phyloP scores from a whole-genome alignment of 2,113 vertebrate species.

The Bombycilla garrulus region DNA sequence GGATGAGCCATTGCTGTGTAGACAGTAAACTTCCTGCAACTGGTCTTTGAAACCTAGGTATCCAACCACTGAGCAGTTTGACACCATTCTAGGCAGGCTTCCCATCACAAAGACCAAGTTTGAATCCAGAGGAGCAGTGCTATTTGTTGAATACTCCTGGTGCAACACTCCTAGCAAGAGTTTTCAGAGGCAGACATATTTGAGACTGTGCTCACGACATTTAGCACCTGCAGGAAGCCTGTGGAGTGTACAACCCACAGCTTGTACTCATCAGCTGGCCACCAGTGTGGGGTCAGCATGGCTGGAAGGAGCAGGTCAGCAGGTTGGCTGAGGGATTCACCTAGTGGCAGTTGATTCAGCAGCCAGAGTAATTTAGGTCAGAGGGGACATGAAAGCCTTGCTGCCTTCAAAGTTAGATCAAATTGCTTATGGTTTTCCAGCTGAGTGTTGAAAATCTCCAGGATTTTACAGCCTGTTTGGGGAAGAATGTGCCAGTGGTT shows the following conservation, averaged over 20 bases:
- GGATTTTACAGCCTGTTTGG: background rate
- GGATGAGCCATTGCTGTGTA: background rate
- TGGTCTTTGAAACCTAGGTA: background rate
- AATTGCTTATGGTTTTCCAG: background rate
- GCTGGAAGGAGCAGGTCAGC: background rate
- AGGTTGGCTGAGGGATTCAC: background rate
- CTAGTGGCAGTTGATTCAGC: background rate
- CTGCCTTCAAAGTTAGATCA: background rate
- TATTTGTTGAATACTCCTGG: background rate
- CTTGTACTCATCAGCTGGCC: background rate
- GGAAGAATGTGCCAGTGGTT: background rate
- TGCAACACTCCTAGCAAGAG: background rate
- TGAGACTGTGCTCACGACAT: background rate
- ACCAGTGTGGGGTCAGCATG: background rate
- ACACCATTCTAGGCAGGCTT: background rate
- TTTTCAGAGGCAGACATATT: background rate
- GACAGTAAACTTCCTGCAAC: background rate
- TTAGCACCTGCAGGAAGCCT: background rate
- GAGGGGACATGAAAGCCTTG: background rate
- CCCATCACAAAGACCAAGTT: background rate
- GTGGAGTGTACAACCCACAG: background rate
- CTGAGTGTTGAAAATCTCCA: background rate
- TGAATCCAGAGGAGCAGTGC: background rate
- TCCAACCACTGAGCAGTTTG: background rate
- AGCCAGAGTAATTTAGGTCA: background rate